These are phyloP conservation scores for Myotis myotis DNA, from an alignment of 2,797 vertebrate genomes.

Conservation along the genomic window DNA sequence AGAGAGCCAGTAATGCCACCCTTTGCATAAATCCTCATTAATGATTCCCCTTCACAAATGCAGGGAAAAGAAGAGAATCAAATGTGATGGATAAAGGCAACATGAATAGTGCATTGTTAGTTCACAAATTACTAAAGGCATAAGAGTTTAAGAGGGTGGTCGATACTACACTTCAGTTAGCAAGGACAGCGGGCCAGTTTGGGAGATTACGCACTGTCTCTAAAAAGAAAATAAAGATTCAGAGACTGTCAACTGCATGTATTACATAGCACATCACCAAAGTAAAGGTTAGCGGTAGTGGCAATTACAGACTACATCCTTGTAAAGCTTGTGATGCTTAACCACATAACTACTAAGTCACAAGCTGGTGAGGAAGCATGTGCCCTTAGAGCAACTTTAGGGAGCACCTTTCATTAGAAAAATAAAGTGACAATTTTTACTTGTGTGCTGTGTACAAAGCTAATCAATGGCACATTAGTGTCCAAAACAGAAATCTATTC, in stretches of 20 bases:
- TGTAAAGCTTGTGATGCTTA: background rate
- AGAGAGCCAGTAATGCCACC: background rate
- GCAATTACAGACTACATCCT: background rate
- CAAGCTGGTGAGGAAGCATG: background rate
- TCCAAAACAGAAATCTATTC: background rate
- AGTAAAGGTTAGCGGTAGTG: background rate
- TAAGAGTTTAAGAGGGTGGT: background rate
- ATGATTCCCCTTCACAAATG: background rate
- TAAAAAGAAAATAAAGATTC: slow-evolving; percentile 46
- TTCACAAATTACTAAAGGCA: background rate
- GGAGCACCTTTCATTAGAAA: background rate
- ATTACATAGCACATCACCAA: background rate
- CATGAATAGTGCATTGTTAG: background rate
- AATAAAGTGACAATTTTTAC: background rate
- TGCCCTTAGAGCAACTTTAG: background rate
- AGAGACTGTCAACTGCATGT: background rate
- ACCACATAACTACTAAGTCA: background rate
- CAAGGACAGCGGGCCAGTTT: background rate
- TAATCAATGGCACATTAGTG: background rate
- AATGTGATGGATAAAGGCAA: background rate
- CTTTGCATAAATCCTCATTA: background rate
- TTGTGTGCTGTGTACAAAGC: background rate
- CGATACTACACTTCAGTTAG: background rate
- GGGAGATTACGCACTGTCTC: background rate
- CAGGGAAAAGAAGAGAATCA: background rate